Conservation (phyloP, 2,888 invertebrate species). For the Eumacrocentrus americanus region DNA sequence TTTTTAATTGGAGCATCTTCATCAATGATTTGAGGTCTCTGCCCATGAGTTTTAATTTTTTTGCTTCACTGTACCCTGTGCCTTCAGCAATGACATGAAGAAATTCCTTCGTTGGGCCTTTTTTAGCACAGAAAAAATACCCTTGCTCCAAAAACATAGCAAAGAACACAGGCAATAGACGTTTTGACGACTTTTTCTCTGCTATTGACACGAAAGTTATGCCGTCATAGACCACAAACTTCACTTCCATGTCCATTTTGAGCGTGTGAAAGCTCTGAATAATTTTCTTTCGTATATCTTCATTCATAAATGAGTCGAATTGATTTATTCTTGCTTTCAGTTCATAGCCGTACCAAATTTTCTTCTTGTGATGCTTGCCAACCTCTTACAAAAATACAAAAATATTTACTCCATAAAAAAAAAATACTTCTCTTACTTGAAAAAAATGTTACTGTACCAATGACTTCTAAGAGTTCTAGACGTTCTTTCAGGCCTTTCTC, state of each 20-base stretch:
- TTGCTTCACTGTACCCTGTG: constrained; percentile 40
- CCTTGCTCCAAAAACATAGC: constrained; percentile 46
- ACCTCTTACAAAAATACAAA: constrained; percentile 39
- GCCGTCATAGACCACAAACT: constrained; percentile 37
- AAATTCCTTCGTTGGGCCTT: constrained; percentile 31
- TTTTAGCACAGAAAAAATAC: constrained; percentile 48
- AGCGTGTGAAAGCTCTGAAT: constrained; percentile 31
- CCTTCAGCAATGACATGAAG: constrained; percentile 35
- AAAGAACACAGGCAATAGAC: constrained; percentile 36
- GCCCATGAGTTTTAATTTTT: constrained; percentile 44
- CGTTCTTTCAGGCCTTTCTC: constrained; percentile 41
- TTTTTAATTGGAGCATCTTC: constrained; percentile 42
- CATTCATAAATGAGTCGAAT: constrained; percentile 19
- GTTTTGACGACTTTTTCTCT: constrained; percentile 28
- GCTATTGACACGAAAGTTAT: constrained; percentile 44
- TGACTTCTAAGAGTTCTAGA: constrained; percentile 43
- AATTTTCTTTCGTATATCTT: constrained; percentile 39
- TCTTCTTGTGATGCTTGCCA: constrained; percentile 48
- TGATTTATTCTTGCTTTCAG: constrained; percentile 30
- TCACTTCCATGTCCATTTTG: constrained; percentile 39
- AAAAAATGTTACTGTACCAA: no score
- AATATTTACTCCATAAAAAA: no score
- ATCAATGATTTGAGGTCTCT: constrained; percentile 48
- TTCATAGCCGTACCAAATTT: constrained; percentile 46
- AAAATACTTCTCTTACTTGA: no score